Conservation (phyloP, 2,113 vertebrate genomes). For the Onychorhynchus coronatus region DNA sequence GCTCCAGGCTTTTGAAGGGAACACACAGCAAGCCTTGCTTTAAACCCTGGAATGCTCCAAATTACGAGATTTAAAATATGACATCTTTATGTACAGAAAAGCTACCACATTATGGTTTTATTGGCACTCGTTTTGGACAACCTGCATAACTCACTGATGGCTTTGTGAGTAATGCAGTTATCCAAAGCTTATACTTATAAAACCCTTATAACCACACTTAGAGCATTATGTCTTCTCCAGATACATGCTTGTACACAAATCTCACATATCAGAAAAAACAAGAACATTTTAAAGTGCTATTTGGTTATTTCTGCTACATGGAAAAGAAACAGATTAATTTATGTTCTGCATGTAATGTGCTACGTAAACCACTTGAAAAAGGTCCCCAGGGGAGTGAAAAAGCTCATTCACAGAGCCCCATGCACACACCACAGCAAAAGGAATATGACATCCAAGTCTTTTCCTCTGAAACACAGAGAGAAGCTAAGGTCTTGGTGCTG, state of each 20-base stretch:
- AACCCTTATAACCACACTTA: neutral
- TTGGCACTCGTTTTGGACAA: slow-evolving; percentile 66
- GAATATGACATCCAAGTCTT: neutral
- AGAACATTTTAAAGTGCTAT: neutral
- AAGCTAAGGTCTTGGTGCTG: neutral
- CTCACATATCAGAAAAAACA: neutral
- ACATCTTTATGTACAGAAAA: slow-evolving; percentile 70
- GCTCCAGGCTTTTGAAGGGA: slow-evolving; percentile 47
- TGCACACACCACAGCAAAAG: neutral
- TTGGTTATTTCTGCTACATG: neutral
- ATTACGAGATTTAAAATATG: slow-evolving; percentile 60
- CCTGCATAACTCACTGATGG: slow-evolving; percentile 51
- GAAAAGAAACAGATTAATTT: neutral
- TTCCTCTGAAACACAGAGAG: neutral
- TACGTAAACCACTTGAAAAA: neutral
- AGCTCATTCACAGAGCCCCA: neutral
- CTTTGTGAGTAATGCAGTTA: slow-evolving; percentile 49
- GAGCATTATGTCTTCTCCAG: neutral
- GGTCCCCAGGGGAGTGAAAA: neutral
- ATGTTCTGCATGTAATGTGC: neutral
- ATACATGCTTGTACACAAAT: neutral
- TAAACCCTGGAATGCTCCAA: slow-evolving; percentile 50
- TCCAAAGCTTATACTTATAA: neutral
- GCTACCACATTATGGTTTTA: slow-evolving; percentile 67
- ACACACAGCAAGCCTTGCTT: slow-evolving; percentile 31